These are phyloP conservation scores for Pipistrellus kuhlii DNA, from an alignment of 2,797 vertebrate genomes.

Conservation along the genomic window DNA sequence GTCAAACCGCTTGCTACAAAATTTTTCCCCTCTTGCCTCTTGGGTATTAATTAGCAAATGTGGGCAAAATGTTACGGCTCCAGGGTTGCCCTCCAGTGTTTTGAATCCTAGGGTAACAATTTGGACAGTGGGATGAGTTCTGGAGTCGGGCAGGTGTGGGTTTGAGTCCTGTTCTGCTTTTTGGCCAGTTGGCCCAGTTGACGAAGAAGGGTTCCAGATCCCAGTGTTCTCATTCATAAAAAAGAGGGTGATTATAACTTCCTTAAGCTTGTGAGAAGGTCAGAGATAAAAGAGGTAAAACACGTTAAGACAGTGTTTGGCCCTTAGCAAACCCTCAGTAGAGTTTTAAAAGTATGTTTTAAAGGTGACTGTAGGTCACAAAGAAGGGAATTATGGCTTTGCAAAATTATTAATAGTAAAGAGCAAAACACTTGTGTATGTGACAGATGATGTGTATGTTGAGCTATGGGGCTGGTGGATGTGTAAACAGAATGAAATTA, in stretches of 20 bases:
- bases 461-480: not conserved
- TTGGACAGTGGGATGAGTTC: not conserved
- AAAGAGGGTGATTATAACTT: not conserved
- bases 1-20: not conserved
- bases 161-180: not conserved
- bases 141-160: not conserved
- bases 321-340: not conserved
- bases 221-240: not conserved
- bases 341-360: slow-evolving; percentile 17
- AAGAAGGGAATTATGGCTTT: slow-evolving; percentile 1
- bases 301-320: not conserved
- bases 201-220: not conserved
- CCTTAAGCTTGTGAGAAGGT: not conserved
- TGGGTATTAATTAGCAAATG: not conserved
- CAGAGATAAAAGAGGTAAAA: not conserved
- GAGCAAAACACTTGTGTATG: not conserved
- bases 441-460: not conserved
- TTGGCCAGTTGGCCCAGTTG: not conserved
- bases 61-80: not conserved
- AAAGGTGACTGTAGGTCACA: not conserved
- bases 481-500: not conserved
- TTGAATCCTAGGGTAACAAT: not conserved
- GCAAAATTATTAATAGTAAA: not conserved
- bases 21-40: not conserved
- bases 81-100: not conserved